Evolutionary conservation across 1,140 invertebrate genomes (phyloP).

Genomic region (Brachionus rubens): DNA sequence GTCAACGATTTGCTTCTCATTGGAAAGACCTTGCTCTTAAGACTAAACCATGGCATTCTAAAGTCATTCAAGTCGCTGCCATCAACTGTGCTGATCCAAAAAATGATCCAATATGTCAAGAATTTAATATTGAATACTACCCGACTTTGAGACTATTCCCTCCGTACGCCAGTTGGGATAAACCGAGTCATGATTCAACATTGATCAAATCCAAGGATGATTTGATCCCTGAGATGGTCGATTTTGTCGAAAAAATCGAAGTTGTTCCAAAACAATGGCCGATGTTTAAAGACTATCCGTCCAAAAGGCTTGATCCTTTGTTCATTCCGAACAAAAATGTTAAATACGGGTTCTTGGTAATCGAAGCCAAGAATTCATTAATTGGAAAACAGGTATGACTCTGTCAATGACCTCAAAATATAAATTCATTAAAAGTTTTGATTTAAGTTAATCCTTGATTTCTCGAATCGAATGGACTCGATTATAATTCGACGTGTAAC

Average conservation of each 20-base stretch:
- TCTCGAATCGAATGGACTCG: background rate
- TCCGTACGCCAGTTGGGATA: background rate
- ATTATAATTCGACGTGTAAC: conserved; percentile 5
- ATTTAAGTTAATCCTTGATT: conserved; percentile 1
- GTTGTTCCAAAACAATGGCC: conserved; percentile 9
- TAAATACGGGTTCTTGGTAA: conserved; percentile 5
- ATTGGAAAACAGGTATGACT: background rate
- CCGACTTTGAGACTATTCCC: conserved; percentile 48
- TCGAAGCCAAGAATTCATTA: background rate
- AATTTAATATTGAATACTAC: conserved; percentile 50
- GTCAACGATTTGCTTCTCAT: conserved; percentile 52
- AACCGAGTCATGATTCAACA: conserved; percentile 7
- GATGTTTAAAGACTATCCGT: conserved; percentile 12
- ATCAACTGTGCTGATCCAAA: conserved; percentile 52
- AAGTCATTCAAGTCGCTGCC: conserved; percentile 51
- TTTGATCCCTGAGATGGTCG: background rate
- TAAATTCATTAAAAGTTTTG: too few species aligned
- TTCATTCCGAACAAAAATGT: conserved; percentile 13
- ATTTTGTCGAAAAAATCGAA: conserved; percentile 5
- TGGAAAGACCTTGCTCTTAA: background rate
- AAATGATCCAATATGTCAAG: conserved; percentile 50
- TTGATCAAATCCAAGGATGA: background rate
- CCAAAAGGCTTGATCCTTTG: conserved; percentile 14
- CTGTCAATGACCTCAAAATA: too few species aligned
- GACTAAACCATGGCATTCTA: conserved; percentile 43